Base-by-base conservation (phyloP, 1,140 invertebrate species). In the Euwallacea fornicatus region DNA sequence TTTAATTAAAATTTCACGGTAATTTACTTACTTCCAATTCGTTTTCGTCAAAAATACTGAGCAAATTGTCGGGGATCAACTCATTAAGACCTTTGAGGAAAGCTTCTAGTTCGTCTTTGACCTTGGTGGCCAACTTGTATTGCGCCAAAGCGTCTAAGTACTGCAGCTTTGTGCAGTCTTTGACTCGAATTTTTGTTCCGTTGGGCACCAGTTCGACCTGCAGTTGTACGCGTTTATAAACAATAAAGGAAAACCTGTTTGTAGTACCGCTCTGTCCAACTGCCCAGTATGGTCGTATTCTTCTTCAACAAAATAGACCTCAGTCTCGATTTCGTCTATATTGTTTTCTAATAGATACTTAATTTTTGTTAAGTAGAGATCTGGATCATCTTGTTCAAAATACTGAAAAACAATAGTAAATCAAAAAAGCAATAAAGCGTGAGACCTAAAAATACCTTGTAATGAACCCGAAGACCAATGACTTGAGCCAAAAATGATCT, bases 31-130 rank as follows among this genome's bases (percentile, higher is more conserved):
- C 93, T 90, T 98, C 95, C 13, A 97, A 84, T 84, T 98, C 95
- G 84, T 96, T 96, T 83, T 98, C 96, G 83, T 97, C 95, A 83
- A 98, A 97, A 80, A 96, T 96, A 79, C 93, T 93, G 61, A 97
- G 85, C 73, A 98, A 85, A 83, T 96, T 94, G 82, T 96, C 94
- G 2, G 95, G 95, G 75, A 96, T 94, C 33, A 98, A 87, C 80
- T 94, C 90, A 81, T 94, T 93, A 13, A 98, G 87, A 3, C 95
- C 96, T 77, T 91, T 91, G 11, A 96, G 85, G 83, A 97, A 98
- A 70, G 90, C 88, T 78, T 95, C 94, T 10, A 95, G 87, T 84
- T 97, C 94, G 60, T 90, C 88, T 69, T 91, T 90, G 63, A 94
- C 90, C 71, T 88, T 89, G 69, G 86, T 91, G 33, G 91, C 91